Evolutionary conservation across 2,888 invertebrate genomes (phyloP).

Genomic region (Drosophila diplacantha): DNA sequence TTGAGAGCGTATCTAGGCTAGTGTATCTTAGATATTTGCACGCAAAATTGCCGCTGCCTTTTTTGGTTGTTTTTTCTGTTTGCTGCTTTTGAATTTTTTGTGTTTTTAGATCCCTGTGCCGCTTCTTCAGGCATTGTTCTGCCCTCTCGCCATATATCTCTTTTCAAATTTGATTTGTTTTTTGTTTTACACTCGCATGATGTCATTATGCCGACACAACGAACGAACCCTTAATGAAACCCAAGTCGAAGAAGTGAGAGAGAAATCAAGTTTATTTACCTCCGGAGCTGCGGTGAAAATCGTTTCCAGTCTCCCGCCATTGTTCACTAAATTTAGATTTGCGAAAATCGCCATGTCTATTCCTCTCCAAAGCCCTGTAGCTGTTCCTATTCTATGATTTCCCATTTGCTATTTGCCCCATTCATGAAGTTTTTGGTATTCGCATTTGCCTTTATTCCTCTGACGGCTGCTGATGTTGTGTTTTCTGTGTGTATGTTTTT

Average conservation of each 20-base stretch:
- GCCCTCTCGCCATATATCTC: conserved; percentile 62
- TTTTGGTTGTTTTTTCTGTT: conserved; percentile 24
- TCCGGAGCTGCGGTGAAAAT: conserved; percentile 37
- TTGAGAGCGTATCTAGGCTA: conserved; percentile 77
- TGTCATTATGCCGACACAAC: conserved; percentile 21
- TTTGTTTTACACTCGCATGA: conserved; percentile 26
- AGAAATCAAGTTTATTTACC: conserved; percentile 46
- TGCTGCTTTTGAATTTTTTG: conserved; percentile 28
- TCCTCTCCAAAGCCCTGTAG: background rate
- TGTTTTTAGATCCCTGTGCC: conserved; percentile 39
- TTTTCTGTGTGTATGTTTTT: conserved; percentile 34
- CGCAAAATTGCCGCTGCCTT: conserved; percentile 72
- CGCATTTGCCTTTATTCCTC: conserved; percentile 34
- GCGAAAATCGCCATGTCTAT: conserved; percentile 28
- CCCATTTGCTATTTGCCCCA: conserved; percentile 19
- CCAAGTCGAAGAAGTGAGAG: conserved; percentile 23
- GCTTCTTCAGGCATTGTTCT: conserved; percentile 54
- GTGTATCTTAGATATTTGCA: conserved; percentile 77
- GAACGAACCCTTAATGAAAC: conserved; percentile 37
- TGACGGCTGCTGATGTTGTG: conserved; percentile 25
- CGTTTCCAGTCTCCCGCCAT: conserved; percentile 25
- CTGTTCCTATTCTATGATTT: conserved; percentile 36
- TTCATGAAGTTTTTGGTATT: conserved; percentile 36
- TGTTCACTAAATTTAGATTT: conserved; percentile 39
- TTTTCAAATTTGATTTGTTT: conserved; percentile 44